Conservation (phyloP, 2,888 invertebrate species). For the Phoronis australis region DNA sequence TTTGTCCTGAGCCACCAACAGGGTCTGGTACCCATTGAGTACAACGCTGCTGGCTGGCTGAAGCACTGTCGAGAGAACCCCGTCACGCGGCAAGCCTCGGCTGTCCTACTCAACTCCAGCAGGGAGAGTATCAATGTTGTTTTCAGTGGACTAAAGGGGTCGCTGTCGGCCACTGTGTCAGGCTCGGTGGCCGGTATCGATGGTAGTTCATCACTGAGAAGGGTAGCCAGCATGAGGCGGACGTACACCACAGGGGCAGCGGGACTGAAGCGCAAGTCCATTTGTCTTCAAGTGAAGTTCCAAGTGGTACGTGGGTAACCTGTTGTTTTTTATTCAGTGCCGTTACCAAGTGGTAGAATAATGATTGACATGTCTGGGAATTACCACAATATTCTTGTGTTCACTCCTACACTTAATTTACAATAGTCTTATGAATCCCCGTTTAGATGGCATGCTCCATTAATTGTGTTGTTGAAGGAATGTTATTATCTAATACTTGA, state of each 20-base stretch:
- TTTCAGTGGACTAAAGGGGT: conserved; percentile 59
- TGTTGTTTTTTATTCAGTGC: too few relatives aligned
- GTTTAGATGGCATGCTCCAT: too few relatives aligned
- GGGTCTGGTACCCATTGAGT: conserved; percentile 87
- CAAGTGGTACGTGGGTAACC: conserved; percentile 63
- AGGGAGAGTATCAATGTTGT: conserved; percentile 68
- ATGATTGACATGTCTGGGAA: too few relatives aligned
- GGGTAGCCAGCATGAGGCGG: conserved; percentile 84
- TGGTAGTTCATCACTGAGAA: conserved; percentile 67
- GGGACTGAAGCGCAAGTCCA: conserved; percentile 67
- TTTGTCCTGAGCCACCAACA: conserved; percentile 57
- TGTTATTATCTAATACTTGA: too few relatives aligned
- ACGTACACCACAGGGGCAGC: conserved; percentile 73
- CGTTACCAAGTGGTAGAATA: too few relatives aligned
- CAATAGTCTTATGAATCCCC: too few relatives aligned
- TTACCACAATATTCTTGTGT: too few relatives aligned
- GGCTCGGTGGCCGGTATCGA: conserved; percentile 68
- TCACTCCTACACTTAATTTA: too few relatives aligned
- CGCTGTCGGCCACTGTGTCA: conserved; percentile 65
- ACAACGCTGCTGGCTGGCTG: conserved; percentile 84
- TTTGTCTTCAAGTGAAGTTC: conserved; percentile 67
- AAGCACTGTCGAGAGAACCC: conserved; percentile 82
- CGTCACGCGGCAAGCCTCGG: conserved; percentile 70
- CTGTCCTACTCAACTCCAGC: conserved; percentile 71
- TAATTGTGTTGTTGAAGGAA: too few relatives aligned